Conservation (phyloP, 2,113 vertebrate genomes). For the Oenanthe melanoleuca region DNA sequence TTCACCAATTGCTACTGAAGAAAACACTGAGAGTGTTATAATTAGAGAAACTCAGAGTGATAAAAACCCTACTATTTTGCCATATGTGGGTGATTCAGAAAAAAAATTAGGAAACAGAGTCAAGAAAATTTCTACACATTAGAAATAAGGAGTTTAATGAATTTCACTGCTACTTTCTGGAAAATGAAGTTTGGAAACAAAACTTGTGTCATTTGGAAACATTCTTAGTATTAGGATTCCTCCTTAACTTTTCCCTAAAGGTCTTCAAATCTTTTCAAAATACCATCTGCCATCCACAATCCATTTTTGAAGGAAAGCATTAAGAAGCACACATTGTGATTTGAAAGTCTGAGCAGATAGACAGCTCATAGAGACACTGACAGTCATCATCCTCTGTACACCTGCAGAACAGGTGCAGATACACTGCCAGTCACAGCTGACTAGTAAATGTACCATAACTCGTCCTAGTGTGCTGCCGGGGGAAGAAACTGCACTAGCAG, state of each 20-base stretch:
- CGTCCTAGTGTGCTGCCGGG: accelerated
- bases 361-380: not conserved
- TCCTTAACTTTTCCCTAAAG: not conserved
- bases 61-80: not conserved
- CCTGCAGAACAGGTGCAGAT: not conserved
- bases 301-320: not conserved
- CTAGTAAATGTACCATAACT: not conserved
- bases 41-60: not conserved
- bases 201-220: not conserved
- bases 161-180: not conserved
- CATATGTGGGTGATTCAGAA: accelerated
- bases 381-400: not conserved
- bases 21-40: not conserved
- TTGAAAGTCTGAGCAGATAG: not conserved
- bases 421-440: not conserved
- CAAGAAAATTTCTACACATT: not conserved
- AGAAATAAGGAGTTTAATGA: not conserved
- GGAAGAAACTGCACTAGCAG: not conserved
- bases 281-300: not conserved
- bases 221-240: not conserved
- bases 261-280: not conserved
- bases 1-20: not conserved
- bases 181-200: not conserved
- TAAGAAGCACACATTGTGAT: not conserved
- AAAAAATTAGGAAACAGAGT: not conserved